These are phyloP conservation scores for Lasiurus borealis DNA, from an alignment of 2,113 vertebrate genomes.

Conservation along the genomic window DNA sequence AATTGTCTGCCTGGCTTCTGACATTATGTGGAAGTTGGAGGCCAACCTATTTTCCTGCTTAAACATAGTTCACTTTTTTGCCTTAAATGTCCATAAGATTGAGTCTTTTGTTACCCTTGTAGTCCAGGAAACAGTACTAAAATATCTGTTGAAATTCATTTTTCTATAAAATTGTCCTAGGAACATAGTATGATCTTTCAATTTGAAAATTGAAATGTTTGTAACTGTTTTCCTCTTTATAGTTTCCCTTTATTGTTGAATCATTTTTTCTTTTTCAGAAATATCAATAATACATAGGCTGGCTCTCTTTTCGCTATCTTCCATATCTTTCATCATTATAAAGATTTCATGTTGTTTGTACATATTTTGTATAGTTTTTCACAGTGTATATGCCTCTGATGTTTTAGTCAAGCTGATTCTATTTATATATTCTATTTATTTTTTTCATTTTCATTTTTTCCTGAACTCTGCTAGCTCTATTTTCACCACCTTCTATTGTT, in stretches of 20 bases:
- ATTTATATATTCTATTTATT: not conserved
- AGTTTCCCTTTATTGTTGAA: conserved; percentile 1
- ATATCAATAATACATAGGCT: not conserved
- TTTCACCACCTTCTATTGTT: conserved; percentile 19
- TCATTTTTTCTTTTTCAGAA: conserved; percentile 34
- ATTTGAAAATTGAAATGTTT: conserved; percentile 26
- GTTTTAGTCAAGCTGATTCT: not conserved
- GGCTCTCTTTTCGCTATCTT: not conserved
- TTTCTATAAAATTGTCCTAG: not conserved
- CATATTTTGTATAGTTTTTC: not conserved
- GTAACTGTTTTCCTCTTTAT: not conserved
- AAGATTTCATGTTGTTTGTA: not conserved
- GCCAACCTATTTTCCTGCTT: not conserved
- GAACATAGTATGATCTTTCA: not conserved
- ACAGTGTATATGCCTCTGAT: not conserved
- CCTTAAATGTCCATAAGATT: conserved; percentile 30
- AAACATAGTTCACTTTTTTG: not conserved
- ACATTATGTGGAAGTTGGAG: conserved; percentile 40
- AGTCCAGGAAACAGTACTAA: conserved; percentile 34
- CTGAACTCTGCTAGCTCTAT: not conserved
- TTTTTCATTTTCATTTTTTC: not conserved
- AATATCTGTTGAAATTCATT: conserved; percentile 4
- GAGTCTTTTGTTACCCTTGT: conserved; percentile 11
- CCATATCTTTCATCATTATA: not conserved
- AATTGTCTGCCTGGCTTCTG: conserved; percentile 51